Evolutionary conservation across 2,797 vertebrate species (phyloP), one percentile per base, ranked within the genome.

Genomic region (Halcyon leucocephala): DNA sequence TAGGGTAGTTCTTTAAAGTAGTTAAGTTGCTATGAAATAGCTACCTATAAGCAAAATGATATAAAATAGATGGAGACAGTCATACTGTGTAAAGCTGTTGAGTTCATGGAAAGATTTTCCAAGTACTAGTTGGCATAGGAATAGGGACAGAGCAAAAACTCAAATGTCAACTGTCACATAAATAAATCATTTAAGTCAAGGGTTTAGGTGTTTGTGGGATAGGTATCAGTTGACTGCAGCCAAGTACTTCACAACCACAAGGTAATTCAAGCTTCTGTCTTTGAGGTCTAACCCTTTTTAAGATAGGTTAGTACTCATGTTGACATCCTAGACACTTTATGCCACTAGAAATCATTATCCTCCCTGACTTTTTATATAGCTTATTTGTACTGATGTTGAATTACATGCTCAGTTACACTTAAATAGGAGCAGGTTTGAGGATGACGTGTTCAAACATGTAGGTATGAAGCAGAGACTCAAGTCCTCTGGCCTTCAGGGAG

Each of bases 21-120:
- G 5, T 54, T 37, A 49, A 49, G 51, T 82, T 46, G 7, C 44
- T 9, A 2, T 57, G 29, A 85, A 39, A n/a, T 44, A 48, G 42
- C 41, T 89, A 35, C 26, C 17, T 49, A 24, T 69, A 78, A 77
- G 52, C 14, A 57, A 44, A 80, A n/a, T n/a, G n/a, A n/a, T n/a
- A 33, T 66, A 78, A 91, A 86, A 76, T 31, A 72, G 33, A 13
- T 89, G 69, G 83, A 67, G 28, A 84, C 16, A 79, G 7, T 87
- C 25, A 35, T 80, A 5, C 42, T 72, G 65, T 71, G 52, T 39
- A n/a, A 41, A 73, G 49, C 42, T 42, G 16, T 44, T 39, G 12
- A 84, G 46, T 86, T 69, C 35, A 18, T 76, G 55, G 65, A 54
- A 51, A 24, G 10, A 66, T 54, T 85, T 57, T 41, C 69, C 57